phyloP scores from a whole-genome alignment of 2,888 invertebrate genomes.

The Cephus runcator region DNA sequence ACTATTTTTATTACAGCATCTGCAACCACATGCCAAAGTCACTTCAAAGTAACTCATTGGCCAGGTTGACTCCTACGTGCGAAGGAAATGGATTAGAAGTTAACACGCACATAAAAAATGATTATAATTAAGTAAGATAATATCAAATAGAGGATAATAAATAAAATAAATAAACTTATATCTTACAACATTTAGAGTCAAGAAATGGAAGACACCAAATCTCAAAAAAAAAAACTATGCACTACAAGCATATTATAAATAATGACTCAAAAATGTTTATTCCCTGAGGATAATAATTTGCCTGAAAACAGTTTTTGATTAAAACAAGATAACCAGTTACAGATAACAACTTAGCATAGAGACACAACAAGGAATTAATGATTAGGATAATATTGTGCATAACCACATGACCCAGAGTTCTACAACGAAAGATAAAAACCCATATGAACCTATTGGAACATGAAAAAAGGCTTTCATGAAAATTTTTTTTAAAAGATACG shows the following conservation, averaged over 20 bases:
- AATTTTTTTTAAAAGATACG: not conserved
- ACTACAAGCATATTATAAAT: not conserved
- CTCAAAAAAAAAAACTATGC: not conserved
- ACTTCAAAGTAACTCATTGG: not conserved
- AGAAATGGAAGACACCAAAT: not conserved
- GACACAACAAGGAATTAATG: not conserved
- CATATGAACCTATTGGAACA: not conserved
- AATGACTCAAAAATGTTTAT: not conserved
- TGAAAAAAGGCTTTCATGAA: too few relatives aligned
- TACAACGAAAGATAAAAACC: not conserved
- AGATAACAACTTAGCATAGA: not conserved
- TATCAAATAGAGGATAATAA: not conserved
- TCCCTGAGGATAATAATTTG: not conserved
- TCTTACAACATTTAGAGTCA: too few relatives aligned
- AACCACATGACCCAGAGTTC: not conserved
- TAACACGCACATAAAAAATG: not conserved
- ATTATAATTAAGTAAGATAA: not conserved
- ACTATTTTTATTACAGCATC: not conserved
- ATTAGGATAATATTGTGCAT: not conserved
- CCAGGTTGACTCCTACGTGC: not conserved
- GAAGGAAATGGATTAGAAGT: not conserved
- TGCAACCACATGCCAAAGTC: not conserved
- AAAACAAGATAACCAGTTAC: not conserved
- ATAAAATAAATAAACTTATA: too few relatives aligned
- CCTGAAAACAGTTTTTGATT: not conserved